These are phyloP conservation scores for Drosophila fulvimacula DNA, from an alignment of 2,888 invertebrate species.

Conservation along the genomic window DNA sequence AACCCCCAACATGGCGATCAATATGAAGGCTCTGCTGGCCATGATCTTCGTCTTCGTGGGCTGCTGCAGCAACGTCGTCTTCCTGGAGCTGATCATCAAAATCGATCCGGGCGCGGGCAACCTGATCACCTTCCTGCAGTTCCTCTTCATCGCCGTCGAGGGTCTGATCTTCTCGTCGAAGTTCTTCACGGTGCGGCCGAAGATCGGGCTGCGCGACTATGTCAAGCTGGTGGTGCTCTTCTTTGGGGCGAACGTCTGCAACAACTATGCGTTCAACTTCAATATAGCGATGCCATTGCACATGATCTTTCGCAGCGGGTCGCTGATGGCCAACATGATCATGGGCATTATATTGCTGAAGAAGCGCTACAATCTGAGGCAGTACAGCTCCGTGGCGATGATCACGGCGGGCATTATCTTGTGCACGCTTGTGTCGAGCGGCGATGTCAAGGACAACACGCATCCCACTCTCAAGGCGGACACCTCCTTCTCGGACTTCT, in stretches of 20 bases:
- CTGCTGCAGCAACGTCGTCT: slow-evolving; percentile 95
- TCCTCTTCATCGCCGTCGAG: slow-evolving; percentile 94
- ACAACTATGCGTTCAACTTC: slow-evolving; percentile 98
- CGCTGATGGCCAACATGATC: slow-evolving; percentile 97
- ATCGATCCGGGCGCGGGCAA: slow-evolving; percentile 97
- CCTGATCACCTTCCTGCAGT: slow-evolving; percentile 97
- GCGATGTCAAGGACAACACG: slow-evolving; percentile 87
- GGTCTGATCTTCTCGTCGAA: slow-evolving; percentile 94
- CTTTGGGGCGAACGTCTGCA: slow-evolving; percentile 95
- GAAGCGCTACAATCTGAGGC: slow-evolving; percentile 91
- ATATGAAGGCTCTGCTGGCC: slow-evolving; percentile 88
- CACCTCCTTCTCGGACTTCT: slow-evolving; percentile 82
- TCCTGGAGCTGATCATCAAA: slow-evolving; percentile 94
- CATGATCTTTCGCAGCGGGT: slow-evolving; percentile 99
- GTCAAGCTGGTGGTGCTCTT: slow-evolving; percentile 93
- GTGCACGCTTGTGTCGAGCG: slow-evolving; percentile 94
- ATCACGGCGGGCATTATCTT: slow-evolving; percentile 95
- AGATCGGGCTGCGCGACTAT: slow-evolving; percentile 92
- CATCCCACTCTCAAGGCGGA: slow-evolving; percentile 85
- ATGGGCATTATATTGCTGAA: slow-evolving; percentile 97
- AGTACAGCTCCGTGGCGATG: slow-evolving; percentile 96
- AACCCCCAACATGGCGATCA: slow-evolving; percentile 61
- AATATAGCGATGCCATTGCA: slow-evolving; percentile 99
- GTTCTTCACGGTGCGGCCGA: slow-evolving; percentile 91
- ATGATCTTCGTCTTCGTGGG: slow-evolving; percentile 92